These are phyloP conservation scores for Aleadryas rufinucha DNA, from an alignment of 2,113 vertebrate species.

Conservation along the genomic window DNA sequence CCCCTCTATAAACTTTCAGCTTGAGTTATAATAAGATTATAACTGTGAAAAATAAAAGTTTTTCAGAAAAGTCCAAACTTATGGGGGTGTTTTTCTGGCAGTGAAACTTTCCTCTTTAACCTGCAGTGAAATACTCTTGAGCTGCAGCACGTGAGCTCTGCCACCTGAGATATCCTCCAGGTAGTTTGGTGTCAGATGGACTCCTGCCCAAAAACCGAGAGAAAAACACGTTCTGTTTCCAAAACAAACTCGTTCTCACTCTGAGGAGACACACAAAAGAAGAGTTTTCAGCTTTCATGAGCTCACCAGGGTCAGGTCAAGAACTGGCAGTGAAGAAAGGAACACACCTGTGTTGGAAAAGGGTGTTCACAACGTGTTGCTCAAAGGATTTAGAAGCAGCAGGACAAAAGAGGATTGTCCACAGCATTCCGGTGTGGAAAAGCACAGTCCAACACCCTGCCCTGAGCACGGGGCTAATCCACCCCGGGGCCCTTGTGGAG, in stretches of 20 bases:
- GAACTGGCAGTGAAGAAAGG: not conserved
- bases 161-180: not conserved
- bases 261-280: not conserved
- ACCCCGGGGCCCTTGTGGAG: not conserved
- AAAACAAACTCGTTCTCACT: not conserved
- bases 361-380: not conserved
- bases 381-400: not conserved
- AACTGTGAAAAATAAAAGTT: not conserved
- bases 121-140: not conserved
- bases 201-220: not conserved
- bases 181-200: not conserved
- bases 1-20: not conserved
- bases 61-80: not conserved
- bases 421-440: accelerated
- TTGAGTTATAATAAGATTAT: not conserved
- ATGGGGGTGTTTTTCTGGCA: not conserved
- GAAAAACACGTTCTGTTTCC: not conserved
- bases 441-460: not conserved
- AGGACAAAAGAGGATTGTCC: not conserved
- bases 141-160: not conserved
- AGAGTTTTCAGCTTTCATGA: not conserved
- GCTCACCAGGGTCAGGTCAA: not conserved
- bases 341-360: not conserved
- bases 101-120: not conserved
- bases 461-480: not conserved